phyloP scores from a whole-genome alignment of 2,113 vertebrate genomes.

The Amblyornis subalaris region DNA sequence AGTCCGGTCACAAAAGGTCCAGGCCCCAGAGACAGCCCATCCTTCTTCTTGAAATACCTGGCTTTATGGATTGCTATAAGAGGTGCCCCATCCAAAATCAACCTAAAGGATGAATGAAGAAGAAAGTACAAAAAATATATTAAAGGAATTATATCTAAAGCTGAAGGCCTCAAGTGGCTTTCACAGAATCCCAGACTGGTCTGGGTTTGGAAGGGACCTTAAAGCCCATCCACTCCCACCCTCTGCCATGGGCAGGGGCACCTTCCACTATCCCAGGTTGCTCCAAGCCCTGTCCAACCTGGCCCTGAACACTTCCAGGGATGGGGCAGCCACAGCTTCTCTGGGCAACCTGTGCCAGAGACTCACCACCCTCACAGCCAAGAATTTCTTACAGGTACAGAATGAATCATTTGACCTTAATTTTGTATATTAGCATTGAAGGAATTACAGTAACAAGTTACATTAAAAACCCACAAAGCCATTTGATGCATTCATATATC shows the following conservation, averaged over 20 bases:
- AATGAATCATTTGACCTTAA: not conserved
- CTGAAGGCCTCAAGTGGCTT: not conserved
- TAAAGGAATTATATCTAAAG: not conserved
- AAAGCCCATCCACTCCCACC: fast-evolving
- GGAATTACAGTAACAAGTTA: not conserved
- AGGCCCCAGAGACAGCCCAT: slow-evolving; percentile 90
- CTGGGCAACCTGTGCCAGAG: not conserved
- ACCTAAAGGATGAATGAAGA: slow-evolving; percentile 58
- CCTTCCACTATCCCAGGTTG: fast-evolving
- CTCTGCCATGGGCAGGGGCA: not conserved
- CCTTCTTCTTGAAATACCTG: slow-evolving; percentile 89
- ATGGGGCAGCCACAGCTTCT: not conserved
- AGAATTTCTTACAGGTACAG: not conserved
- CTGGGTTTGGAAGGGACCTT: not conserved
- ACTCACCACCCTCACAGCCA: fast-evolving
- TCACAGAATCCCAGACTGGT: not conserved
- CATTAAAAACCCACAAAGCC: not conserved
- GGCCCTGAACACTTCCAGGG: not conserved
- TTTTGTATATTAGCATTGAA: not conserved
- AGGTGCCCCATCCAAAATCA: slow-evolving; percentile 87
- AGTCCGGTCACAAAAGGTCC: slow-evolving; percentile 90
- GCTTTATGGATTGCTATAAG: slow-evolving; percentile 96
- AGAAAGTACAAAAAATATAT: not conserved
- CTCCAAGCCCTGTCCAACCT: fast-evolving
- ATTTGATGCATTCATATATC: fast-evolving